Percentiles rank a stretch among this genome's conserved stretches.
phyloP scores from a whole-genome alignment of 1,140 invertebrate species.

The Phymorhynchus buccinoides region DNA sequence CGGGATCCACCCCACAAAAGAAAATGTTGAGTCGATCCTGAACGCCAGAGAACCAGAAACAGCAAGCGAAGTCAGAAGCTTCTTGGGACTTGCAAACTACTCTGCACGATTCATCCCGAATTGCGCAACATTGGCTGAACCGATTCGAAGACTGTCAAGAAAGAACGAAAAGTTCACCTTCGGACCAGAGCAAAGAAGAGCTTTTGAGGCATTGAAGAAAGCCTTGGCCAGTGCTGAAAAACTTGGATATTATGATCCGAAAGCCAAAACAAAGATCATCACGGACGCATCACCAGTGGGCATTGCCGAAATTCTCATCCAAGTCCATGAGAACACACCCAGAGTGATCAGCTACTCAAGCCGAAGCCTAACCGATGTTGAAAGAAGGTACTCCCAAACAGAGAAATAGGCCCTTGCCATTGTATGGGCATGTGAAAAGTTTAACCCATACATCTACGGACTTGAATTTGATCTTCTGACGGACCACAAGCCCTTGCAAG shows the following conservation, averaged over 20 bases:
- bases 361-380: conserved; percentile 42
- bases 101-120: conserved; percentile 42
- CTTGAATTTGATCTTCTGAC: conserved; percentile 67
- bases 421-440: conserved; percentile 72
- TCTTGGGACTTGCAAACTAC: conserved; percentile 51
- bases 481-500: conserved; percentile 67
- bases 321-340: conserved; percentile 38
- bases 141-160: conserved; percentile 40
- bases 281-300: conserved; percentile 44
- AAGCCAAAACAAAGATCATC: conserved; percentile 35
- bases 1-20: not conserved
- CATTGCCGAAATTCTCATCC: conserved; percentile 36
- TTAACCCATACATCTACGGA: conserved; percentile 71
- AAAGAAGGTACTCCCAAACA: conserved; percentile 67
- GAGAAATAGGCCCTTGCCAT: conserved; percentile 73
- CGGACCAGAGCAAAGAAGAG: not conserved
- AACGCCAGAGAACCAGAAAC: conserved; percentile 41
- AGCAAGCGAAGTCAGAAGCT: conserved; percentile 44
- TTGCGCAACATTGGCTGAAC: conserved; percentile 43
- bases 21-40: conserved; percentile 36
- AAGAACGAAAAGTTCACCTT: conserved; percentile 40
- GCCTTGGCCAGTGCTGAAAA: conserved; percentile 4
- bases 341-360: conserved; percentile 57
- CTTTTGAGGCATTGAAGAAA: conserved; percentile 27
- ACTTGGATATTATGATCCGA: conserved; percentile 31